Conservation (phyloP, 2,888 invertebrate genomes). For the Abrostola triplasia region DNA sequence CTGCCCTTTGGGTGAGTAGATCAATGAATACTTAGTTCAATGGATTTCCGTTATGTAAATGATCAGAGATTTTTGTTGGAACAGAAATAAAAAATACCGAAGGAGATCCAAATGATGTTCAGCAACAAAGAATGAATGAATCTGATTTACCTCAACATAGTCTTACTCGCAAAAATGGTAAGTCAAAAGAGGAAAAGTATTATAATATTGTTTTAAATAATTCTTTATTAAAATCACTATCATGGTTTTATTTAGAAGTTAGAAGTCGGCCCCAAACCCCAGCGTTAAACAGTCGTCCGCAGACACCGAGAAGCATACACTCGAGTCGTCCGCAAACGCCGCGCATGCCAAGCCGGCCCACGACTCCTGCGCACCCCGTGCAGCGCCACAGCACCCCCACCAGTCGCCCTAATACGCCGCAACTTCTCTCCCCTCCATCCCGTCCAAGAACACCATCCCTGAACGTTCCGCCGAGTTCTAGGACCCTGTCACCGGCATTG, state of each 20-base stretch:
- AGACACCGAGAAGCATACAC: conserved; percentile 69
- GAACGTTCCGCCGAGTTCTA: conserved; percentile 41
- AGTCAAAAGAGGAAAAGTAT: not conserved
- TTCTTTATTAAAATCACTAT: not conserved
- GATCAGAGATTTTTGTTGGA: not conserved
- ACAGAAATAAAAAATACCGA: conserved; percentile 43
- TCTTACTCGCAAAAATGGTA: conserved; percentile 33
- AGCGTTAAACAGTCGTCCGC: conserved; percentile 66
- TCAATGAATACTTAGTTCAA: not conserved
- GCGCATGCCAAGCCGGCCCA: conserved; percentile 63
- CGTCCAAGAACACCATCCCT: conserved; percentile 60
- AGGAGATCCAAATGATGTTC: conserved; percentile 27
- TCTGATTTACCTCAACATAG: conserved; percentile 18
- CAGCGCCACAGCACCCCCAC: conserved; percentile 56
- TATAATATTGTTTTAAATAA: not conserved
- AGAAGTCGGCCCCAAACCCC: conserved; percentile 60
- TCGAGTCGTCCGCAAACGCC: conserved; percentile 76
- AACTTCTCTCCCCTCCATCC: conserved; percentile 43
- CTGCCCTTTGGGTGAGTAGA: conserved; percentile 38
- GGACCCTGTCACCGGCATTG: conserved; percentile 35
- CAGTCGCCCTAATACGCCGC: conserved; percentile 75
- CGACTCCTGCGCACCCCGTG: conserved; percentile 64
- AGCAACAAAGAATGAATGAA: conserved; percentile 23
- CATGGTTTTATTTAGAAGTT: conserved; percentile 45
- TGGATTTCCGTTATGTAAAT: not conserved